phyloP scores from a whole-genome alignment of 2,797 vertebrate genomes.

The Leptoclinus maculatus region DNA sequence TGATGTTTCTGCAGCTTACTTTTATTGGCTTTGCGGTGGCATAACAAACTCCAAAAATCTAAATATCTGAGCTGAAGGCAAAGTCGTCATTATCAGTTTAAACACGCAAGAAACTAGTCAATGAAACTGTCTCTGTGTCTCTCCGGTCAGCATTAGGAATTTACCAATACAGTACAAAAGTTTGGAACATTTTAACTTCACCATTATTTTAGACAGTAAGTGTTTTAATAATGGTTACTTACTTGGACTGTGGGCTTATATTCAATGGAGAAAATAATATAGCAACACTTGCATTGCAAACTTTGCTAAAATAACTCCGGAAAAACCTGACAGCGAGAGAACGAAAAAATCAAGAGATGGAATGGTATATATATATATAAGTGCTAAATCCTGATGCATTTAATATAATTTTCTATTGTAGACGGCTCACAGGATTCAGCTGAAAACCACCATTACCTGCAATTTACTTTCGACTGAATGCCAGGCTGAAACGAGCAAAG shows the following conservation, averaged over 20 bases:
- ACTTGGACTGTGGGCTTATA: not conserved
- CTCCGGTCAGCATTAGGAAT: not conserved
- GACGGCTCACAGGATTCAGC: slow-evolving; percentile 33
- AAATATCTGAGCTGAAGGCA: slow-evolving; percentile 26
- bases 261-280: not conserved
- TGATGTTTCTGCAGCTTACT: not conserved
- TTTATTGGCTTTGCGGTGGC: slow-evolving; percentile 20
- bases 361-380: not conserved
- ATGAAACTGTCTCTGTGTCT: slow-evolving; percentile 12
- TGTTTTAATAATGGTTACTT: not conserved
- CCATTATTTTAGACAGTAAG: not conserved
- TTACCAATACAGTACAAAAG: not conserved
- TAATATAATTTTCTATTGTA: slow-evolving; percentile 39
- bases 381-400: slow-evolving; percentile 12
- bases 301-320: not conserved
- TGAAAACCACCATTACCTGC: slow-evolving; percentile 41
- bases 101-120: slow-evolving; percentile 27
- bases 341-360: slow-evolving; percentile 4
- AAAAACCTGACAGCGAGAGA: not conserved
- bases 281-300: not conserved
- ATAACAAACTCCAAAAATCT: slow-evolving; percentile 11
- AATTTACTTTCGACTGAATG: slow-evolving; percentile 54
- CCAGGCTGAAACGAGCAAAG: slow-evolving; percentile 24
- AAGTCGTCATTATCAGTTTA: slow-evolving; percentile 9
- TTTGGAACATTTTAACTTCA: not conserved